These are phyloP conservation scores for Drosophila hydei DNA, from an alignment of 1,140 invertebrate genomes.

Conservation along the genomic window DNA sequence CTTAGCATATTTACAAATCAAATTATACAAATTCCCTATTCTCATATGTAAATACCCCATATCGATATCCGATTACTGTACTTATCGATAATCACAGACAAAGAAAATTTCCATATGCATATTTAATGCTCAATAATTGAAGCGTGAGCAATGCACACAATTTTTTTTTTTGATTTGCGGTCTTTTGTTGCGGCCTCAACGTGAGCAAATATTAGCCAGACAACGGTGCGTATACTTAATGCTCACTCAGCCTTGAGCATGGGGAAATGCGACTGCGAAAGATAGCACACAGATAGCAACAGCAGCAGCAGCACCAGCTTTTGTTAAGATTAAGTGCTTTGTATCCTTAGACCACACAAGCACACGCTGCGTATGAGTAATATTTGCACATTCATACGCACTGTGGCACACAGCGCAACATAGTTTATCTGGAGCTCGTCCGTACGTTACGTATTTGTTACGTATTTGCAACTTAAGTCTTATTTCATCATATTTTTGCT, in stretches of 20 bases:
- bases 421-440: not conserved
- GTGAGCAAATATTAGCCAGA: slow-evolving; percentile 13
- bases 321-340: slow-evolving; percentile 44
- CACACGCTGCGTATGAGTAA: slow-evolving; percentile 33
- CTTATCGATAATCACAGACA: not conserved
- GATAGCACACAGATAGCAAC: slow-evolving; percentile 10
- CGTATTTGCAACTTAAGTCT: slow-evolving; percentile 3
- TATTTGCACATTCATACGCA: slow-evolving; percentile 34
- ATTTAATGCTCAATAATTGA: slow-evolving; percentile 8
- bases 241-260: slow-evolving; percentile 10
- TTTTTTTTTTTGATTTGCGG: slow-evolving; percentile 13
- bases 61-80: not conserved
- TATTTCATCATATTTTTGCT: slow-evolving; percentile 47
- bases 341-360: not conserved
- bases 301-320: slow-evolving; percentile 10
- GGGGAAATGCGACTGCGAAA: not conserved
- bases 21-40: no score
- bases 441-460: slow-evolving; percentile 14
- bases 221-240: slow-evolving; percentile 55
- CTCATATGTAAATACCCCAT: no score
- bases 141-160: not conserved
- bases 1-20: no score
- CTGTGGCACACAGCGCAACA: not conserved
- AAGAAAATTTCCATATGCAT: not conserved
- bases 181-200: slow-evolving; percentile 8